Evolutionary conservation across 2,888 invertebrate species (phyloP).

Genomic region (Dorcus hopei): DNA sequence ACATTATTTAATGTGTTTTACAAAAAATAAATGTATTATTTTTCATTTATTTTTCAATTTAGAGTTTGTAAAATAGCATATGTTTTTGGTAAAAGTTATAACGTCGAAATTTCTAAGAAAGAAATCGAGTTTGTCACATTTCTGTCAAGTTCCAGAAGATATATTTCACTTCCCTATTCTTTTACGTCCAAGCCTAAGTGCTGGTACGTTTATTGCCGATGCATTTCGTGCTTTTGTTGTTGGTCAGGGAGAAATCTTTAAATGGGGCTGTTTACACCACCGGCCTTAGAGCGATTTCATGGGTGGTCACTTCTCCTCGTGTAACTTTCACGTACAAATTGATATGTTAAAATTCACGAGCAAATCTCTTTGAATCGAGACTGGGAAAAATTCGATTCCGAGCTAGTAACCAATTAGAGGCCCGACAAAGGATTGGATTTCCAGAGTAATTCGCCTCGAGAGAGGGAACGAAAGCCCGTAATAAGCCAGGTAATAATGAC

Average conservation of each 20-base stretch:
- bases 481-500: constrained; percentile 28
- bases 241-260: neutral
- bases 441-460: neutral
- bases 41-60: no score
- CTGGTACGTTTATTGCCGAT: neutral
- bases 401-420: constrained; percentile 11
- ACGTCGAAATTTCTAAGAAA: no score
- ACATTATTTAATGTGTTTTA: no score
- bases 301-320: constrained; percentile 1
- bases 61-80: no score
- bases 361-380: neutral
- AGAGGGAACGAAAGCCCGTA: neutral
- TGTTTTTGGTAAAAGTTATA: no score
- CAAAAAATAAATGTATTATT: no score
- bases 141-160: no score
- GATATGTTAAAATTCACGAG: neutral
- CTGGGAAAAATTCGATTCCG: neutral
- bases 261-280: constrained; percentile 4
- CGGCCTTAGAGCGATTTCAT: constrained; percentile 2
- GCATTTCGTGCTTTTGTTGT: neutral
- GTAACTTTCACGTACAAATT: no score
- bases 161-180: no score
- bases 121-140: no score
- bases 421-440: constrained; percentile 11
- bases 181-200: no score